Base-by-base conservation (phyloP, 2,113 vertebrate species). In the Lepus timidus region DNA sequence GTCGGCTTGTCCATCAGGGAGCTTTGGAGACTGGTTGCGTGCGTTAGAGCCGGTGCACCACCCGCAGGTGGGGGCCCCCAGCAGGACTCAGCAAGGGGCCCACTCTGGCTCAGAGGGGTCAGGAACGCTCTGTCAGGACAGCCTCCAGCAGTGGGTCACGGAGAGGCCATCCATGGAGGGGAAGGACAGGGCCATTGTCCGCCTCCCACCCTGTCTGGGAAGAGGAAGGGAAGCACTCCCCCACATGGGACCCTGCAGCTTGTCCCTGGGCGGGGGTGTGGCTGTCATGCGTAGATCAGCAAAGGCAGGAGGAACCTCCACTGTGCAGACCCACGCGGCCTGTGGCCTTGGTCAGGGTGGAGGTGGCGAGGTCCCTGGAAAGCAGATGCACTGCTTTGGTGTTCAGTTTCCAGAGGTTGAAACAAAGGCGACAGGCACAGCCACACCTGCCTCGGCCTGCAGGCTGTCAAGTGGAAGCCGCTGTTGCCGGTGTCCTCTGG, bases 101-200 rank as follows among this genome's bases (percentile, higher is more conserved):
- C 22, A 44, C 44, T 44, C 44, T 44, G 44, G 44, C 44, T 44
- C 44, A 7, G 44, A 44, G 44, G 6, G 44, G 44, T 80, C 80
- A 36, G 0, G 1, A 39, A 12, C 36, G 74, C 27, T 81, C 27
- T 86, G 51, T 39, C 10, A 39, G 51, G 88, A 62, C 16, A 85
- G 17, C 27, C 22, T 93, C 62, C 13, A 22, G 36, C 7, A 70
- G 27, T 67, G 49, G 64, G 58, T 75, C 44, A 33, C 14, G 27
- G 87, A 88, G 80, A 76, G 78, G 29, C 92, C 90, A 80, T 7
- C 85, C 62, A 20, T 61, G 74, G 33, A 82, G 27, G 39, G 92
- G 64, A 13, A 36, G 52, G 29, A 76, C 29, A 6, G 17, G 36
- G 9, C 36, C 51, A 91, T 75, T 44, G 62, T 27, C 33, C 88